A percentile compares a stretch with the other conserved stretches of the same genome.
Conservation (phyloP, 2,113 vertebrate species). For the Heterochromis multidens region DNA sequence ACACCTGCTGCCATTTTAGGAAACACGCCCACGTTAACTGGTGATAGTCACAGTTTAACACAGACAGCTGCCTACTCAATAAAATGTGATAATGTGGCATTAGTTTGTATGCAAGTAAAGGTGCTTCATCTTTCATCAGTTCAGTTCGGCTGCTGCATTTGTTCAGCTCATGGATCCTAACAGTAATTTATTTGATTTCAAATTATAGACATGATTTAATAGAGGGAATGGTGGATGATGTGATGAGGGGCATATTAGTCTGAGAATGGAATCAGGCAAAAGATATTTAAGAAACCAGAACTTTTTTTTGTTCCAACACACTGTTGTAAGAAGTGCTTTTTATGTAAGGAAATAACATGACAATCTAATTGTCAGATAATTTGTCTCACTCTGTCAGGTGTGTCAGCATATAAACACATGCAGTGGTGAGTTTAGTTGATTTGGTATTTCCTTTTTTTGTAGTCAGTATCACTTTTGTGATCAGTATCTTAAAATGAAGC, state of each 20-base stretch:
- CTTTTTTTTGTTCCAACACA: no score
- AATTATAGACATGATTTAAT: no score
- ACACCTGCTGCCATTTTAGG: not conserved
- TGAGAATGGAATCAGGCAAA: no score
- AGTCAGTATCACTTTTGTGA: no score
- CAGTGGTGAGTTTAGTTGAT: not conserved
- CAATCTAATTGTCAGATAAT: not conserved
- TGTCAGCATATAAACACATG: not conserved
- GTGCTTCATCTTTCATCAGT: not conserved
- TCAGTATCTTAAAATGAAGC: not conserved
- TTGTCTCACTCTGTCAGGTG: not conserved
- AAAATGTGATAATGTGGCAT: not conserved
- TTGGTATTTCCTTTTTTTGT: no score
- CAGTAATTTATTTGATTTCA: not conserved
- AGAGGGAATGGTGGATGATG: not conserved
- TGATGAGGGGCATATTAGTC: not conserved
- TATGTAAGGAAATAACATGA: not conserved
- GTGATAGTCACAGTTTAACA: not conserved
- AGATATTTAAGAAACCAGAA: no score
- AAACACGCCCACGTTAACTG: no score
- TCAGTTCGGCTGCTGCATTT: not conserved
- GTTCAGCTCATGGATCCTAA: not conserved
- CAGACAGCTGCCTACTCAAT: not conserved
- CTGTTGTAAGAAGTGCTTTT: no score
- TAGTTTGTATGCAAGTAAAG: not conserved